Evolutionary conservation across 2,888 invertebrate genomes (phyloP).

Genomic region (Rhopalosiphum nymphaeae): DNA sequence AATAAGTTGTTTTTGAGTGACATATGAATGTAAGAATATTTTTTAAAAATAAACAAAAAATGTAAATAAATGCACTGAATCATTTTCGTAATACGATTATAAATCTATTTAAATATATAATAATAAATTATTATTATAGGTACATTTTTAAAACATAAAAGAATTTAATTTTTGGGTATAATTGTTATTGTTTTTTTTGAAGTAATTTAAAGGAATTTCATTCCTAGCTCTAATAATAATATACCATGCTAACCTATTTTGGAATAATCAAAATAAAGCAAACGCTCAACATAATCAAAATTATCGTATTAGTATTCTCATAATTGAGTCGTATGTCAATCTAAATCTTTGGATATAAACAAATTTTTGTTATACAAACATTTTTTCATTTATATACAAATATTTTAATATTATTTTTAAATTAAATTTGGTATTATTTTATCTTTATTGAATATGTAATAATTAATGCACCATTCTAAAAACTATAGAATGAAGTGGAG

Average conservation of each 20-base stretch:
- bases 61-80: too few species aligned
- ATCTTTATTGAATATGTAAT: not conserved
- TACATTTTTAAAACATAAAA: not conserved
- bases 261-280: not conserved
- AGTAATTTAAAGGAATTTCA: not conserved
- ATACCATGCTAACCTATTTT: not conserved
- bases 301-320: not conserved
- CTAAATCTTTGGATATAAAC: not conserved
- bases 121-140: not conserved
- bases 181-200: not conserved
- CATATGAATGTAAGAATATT: too few species aligned
- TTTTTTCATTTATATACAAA: too few species aligned
- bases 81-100: too few species aligned
- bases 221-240: not conserved
- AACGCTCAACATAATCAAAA: not conserved
- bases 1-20: too few species aligned
- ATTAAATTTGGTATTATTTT: not conserved
- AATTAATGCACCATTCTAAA: too few species aligned
- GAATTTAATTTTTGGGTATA: not conserved
- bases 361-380: not conserved
- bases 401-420: not conserved
- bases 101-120: too few species aligned
- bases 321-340: not conserved
- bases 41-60: too few species aligned
- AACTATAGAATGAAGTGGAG: too few species aligned